Evolutionary conservation across 2,797 vertebrate species (phyloP).

Genomic region (Helicolenus hilgendorfi): DNA sequence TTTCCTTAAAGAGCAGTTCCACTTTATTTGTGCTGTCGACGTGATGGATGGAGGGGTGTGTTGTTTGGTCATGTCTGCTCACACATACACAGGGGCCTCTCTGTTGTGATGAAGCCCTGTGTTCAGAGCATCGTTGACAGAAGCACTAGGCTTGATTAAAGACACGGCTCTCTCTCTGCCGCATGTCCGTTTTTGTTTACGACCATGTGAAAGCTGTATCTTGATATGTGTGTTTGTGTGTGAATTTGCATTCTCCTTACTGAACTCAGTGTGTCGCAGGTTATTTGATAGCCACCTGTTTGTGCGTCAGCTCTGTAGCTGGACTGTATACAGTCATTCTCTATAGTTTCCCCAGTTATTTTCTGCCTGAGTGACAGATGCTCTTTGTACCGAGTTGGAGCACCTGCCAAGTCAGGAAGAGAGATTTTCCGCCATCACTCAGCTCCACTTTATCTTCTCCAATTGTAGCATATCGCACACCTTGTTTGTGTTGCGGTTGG

Average conservation of each 20-base stretch:
- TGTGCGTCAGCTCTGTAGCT: background rate
- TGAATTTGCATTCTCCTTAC: background rate
- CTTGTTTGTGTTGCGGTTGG: slow-evolving; percentile 64
- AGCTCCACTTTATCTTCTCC: slow-evolving; percentile 62
- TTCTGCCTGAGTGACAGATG: slow-evolving; percentile 43
- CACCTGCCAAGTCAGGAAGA: slow-evolving; percentile 71
- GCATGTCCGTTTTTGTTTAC: slow-evolving; percentile 14
- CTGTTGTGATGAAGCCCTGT: slow-evolving; percentile 46
- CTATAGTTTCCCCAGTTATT: slow-evolving; percentile 33
- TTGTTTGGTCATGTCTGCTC: slow-evolving; percentile 68
- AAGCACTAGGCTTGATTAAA: slow-evolving; percentile 71
- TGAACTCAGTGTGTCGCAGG: slow-evolving; percentile 6
- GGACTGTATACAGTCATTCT: slow-evolving; percentile 36
- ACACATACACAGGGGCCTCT: slow-evolving; percentile 13
- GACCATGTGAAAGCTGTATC: slow-evolving; percentile 8
- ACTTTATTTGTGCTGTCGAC: slow-evolving; percentile 55
- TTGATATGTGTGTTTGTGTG: background rate
- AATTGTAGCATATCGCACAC: slow-evolving; percentile 59
- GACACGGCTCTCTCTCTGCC: slow-evolving; percentile 15
- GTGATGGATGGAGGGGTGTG: slow-evolving; percentile 65
- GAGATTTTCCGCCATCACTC: slow-evolving; percentile 64
- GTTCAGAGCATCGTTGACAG: slow-evolving; percentile 63
- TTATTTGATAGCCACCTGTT: slow-evolving; percentile 1
- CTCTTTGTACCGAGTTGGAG: slow-evolving; percentile 51
- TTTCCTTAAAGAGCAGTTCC: slow-evolving; percentile 47